Conservation (phyloP, 2,888 invertebrate species). For the Andricus quercusramuli region DNA sequence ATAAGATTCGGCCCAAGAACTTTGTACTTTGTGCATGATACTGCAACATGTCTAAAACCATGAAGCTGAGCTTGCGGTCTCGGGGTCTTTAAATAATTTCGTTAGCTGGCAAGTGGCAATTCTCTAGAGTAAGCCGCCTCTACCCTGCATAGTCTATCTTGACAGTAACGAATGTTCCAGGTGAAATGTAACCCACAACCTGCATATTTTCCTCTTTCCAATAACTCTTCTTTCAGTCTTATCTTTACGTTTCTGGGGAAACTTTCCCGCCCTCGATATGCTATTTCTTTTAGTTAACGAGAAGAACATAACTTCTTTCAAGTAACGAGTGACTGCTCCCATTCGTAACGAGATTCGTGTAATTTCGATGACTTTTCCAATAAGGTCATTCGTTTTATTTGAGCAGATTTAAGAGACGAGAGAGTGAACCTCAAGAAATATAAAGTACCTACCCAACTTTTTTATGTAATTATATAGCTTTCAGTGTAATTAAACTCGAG, state of each 20-base stretch:
- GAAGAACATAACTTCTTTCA: neutral
- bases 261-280: neutral
- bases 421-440: neutral
- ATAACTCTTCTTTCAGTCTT: too few relatives aligned
- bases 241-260: neutral
- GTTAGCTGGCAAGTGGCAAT: conserved; percentile 13
- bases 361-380: neutral
- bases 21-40: conserved; percentile 15
- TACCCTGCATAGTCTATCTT: neutral
- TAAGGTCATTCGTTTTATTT: neutral
- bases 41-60: conserved; percentile 11
- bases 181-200: conserved; percentile 3
- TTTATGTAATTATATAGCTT: conserved; percentile 31
- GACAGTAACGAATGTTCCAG: neutral
- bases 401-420: neutral
- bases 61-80: conserved; percentile 25
- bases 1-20: conserved; percentile 2
- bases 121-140: conserved; percentile 2
- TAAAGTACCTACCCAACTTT: neutral
- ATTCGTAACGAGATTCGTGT: neutral
- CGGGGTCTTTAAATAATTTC: conserved; percentile 29
- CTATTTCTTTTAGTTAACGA: neutral
- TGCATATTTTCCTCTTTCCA: neutral
- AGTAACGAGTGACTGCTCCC: neutral
- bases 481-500: conserved; percentile 34